phyloP scores from a whole-genome alignment of 1,140 invertebrate genomes.

The Bombus haemorrhoidalis region DNA sequence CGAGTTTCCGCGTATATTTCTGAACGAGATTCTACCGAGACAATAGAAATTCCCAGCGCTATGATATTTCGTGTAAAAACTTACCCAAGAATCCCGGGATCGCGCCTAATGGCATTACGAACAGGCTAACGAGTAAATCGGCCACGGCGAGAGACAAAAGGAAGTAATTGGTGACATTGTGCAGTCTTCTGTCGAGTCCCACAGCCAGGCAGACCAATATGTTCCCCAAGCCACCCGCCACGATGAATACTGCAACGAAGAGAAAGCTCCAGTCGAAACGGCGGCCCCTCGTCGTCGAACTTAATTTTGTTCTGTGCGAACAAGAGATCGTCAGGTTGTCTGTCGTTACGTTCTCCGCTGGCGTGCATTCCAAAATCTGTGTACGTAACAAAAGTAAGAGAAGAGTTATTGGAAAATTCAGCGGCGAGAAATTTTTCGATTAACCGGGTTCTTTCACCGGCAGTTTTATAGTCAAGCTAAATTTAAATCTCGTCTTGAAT shows the following conservation, averaged over 20 bases:
- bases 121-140: slow-evolving; percentile 94
- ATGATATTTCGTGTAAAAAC: slow-evolving; percentile 67
- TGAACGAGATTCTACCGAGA: neutral
- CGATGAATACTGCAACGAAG: slow-evolving; percentile 91
- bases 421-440: no score
- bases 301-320: slow-evolving; percentile 49
- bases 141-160: slow-evolving; percentile 96
- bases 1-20: neutral
- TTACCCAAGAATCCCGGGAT: slow-evolving; percentile 93
- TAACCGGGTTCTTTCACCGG: neutral
- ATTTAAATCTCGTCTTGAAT: neutral
- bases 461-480: neutral
- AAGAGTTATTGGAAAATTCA: neutral
- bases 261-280: slow-evolving; percentile 89
- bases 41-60: neutral
- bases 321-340: slow-evolving; percentile 68
- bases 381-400: neutral
- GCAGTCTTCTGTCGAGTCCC: slow-evolving; percentile 90
- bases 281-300: slow-evolving; percentile 41
- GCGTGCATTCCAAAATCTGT: slow-evolving; percentile 69
- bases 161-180: slow-evolving; percentile 98
- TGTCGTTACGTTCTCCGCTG: slow-evolving; percentile 50
- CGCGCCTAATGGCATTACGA: slow-evolving; percentile 95
- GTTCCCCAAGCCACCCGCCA: slow-evolving; percentile 94
- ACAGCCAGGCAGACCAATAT: slow-evolving; percentile 95